These are phyloP conservation scores for Atta colombica DNA, from an alignment of 1,140 invertebrate species.

Conservation along the genomic window DNA sequence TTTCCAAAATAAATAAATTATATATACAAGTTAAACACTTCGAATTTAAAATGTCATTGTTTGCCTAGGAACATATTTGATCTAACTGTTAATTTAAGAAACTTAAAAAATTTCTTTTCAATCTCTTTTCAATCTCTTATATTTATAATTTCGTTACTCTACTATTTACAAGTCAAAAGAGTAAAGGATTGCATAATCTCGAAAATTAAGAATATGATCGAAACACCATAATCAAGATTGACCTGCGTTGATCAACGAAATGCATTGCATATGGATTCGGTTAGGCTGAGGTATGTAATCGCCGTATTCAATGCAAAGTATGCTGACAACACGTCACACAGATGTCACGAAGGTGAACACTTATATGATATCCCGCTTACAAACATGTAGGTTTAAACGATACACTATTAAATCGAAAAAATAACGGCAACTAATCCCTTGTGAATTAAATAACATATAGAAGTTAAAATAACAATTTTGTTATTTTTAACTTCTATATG, in stretches of 20 bases:
- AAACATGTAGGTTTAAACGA: neutral
- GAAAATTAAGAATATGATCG: neutral
- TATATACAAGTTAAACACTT: no score
- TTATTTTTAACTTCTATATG: no score
- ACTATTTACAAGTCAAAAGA: no score
- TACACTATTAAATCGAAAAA: neutral
- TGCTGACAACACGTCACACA: neutral
- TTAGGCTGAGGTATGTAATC: neutral
- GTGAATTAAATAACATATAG: no score
- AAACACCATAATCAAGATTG: neutral
- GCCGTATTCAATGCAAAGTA: slow-evolving; percentile 47
- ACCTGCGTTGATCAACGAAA: neutral
- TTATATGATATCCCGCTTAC: neutral
- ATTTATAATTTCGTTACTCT: neutral
- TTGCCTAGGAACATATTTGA: no score
- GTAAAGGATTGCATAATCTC: neutral
- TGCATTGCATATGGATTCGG: slow-evolving; percentile 38
- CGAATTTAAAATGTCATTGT: no score
- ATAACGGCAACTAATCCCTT: no score
- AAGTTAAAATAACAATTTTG: no score
- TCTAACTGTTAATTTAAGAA: no score
- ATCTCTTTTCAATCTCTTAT: neutral
- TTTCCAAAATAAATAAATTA: no score
- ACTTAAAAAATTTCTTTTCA: neutral
- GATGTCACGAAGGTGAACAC: slow-evolving; percentile 35